phyloP scores from a whole-genome alignment of 1,140 invertebrate genomes.

The Cheumatopsyche charites region DNA sequence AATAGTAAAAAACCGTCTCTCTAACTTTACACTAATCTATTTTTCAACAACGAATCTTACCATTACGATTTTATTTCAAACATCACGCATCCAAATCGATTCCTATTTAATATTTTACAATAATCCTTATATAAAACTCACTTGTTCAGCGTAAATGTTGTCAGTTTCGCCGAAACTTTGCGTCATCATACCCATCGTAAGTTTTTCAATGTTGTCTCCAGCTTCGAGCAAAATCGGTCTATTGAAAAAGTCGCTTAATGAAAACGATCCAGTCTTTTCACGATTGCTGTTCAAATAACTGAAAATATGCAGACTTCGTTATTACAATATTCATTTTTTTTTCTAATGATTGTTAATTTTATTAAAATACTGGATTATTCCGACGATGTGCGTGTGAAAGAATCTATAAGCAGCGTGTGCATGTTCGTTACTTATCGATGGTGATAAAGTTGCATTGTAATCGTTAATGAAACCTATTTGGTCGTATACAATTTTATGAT shows the following conservation, averaged over 20 bases:
- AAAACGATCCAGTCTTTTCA: conserved; percentile 4
- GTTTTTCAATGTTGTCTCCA: conserved; percentile 63
- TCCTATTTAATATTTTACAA: conserved; percentile 25
- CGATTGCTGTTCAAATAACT: conserved; percentile 23
- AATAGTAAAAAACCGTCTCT: too few relatives aligned
- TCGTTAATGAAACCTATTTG: conserved; percentile 67
- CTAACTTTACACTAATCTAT: too few relatives aligned
- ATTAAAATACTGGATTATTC: conserved; percentile 47
- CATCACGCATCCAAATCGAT: not conserved
- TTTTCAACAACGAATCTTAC: too few relatives aligned
- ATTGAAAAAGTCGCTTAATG: conserved; percentile 57
- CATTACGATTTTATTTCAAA: too few relatives aligned
- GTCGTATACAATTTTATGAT: conserved; percentile 39
- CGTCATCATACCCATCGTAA: conserved; percentile 67
- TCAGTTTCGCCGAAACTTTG: conserved; percentile 68
- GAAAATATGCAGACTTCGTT: conserved; percentile 12
- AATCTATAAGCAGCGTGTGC: conserved; percentile 62
- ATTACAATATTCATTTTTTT: not conserved
- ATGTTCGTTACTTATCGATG: conserved; percentile 68
- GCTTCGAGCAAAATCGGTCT: conserved; percentile 59
- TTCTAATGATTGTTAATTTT: not conserved
- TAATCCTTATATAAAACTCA: conserved; percentile 50
- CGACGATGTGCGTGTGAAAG: conserved; percentile 58
- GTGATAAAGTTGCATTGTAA: conserved; percentile 68
- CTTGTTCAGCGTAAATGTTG: conserved; percentile 63